These are phyloP conservation scores for Aplysina aerophoba DNA, from an alignment of 37 sponge, comb jelly and placozoan genomes.

Conservation along the genomic window DNA sequence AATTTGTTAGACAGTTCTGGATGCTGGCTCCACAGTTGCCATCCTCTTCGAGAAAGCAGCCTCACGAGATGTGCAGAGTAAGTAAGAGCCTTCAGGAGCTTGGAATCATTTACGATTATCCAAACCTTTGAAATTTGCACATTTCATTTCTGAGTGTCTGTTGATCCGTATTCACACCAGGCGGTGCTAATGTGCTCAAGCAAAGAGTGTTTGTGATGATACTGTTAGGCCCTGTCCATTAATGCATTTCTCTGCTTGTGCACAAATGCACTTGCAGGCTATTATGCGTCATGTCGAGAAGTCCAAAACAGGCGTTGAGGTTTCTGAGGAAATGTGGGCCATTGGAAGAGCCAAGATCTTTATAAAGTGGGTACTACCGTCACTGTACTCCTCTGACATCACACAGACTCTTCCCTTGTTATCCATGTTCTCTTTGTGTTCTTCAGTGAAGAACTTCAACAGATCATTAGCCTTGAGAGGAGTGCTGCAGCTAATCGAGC, in stretches of 20 bases:
- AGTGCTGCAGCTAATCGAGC: conserved; percentile 5
- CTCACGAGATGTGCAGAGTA: neutral
- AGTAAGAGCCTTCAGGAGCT: neutral
- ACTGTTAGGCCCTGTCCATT: too few species aligned
- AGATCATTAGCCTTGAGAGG: conserved; percentile 42
- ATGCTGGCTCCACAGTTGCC: conserved; percentile 7
- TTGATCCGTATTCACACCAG: too few species aligned
- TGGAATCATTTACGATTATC: too few species aligned
- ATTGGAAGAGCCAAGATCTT: conserved; percentile 66
- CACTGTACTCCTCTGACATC: neutral
- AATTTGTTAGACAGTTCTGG: neutral
- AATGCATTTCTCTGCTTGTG: neutral
- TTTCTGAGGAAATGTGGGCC: conserved; percentile 57
- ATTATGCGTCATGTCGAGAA: conserved; percentile 1
- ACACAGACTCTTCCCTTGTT: too few species aligned
- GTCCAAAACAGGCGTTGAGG: conserved; percentile 21
- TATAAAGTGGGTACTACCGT: conserved; percentile 41
- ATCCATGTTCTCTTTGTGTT: neutral
- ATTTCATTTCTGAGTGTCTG: too few species aligned
- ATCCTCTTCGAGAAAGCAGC: neutral
- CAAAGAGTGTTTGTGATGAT: too few species aligned
- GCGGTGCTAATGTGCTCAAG: too few species aligned
- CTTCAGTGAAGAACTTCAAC: conserved; percentile 60
- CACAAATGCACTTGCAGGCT: neutral
- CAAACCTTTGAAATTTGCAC: too few species aligned